These are phyloP conservation scores for Caracal caracal DNA, from an alignment of 2,113 vertebrate species.

Conservation along the genomic window DNA sequence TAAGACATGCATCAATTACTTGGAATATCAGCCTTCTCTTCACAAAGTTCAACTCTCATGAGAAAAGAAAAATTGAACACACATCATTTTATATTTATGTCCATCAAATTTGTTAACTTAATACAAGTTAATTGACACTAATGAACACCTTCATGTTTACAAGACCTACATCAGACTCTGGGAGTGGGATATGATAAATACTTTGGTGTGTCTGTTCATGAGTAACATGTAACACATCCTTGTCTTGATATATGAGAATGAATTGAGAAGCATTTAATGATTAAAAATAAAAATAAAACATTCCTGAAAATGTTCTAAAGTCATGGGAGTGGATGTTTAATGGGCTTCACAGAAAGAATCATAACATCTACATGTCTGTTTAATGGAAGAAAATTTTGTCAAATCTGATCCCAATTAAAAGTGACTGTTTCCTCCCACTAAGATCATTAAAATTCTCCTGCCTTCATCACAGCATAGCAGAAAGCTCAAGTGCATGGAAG, in stretches of 20 bases:
- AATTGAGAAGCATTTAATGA: not conserved
- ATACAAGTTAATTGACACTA: not conserved
- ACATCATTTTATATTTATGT: not conserved
- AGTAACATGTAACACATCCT: not conserved
- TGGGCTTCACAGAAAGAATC: not conserved
- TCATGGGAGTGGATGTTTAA: not conserved
- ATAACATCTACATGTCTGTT: not conserved
- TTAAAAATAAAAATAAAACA: conserved; percentile 13
- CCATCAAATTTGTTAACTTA: not conserved
- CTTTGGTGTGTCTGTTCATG: not conserved
- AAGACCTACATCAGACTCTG: not conserved
- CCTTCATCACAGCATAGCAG: not conserved
- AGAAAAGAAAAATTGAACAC: not conserved
- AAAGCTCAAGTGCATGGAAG: not conserved
- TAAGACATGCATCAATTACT: not conserved
- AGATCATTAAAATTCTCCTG: not conserved
- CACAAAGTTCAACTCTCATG: not conserved
- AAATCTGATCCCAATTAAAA: conserved; percentile 49
- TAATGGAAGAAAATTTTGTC: not conserved
- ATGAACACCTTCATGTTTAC: not conserved
- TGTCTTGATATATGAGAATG: not conserved
- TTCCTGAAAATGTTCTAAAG: not conserved
- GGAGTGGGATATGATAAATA: not conserved
- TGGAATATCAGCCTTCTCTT: not conserved
- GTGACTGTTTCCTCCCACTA: not conserved